phyloP scores from a whole-genome alignment of 2,888 invertebrate species.

The Automeris io region DNA sequence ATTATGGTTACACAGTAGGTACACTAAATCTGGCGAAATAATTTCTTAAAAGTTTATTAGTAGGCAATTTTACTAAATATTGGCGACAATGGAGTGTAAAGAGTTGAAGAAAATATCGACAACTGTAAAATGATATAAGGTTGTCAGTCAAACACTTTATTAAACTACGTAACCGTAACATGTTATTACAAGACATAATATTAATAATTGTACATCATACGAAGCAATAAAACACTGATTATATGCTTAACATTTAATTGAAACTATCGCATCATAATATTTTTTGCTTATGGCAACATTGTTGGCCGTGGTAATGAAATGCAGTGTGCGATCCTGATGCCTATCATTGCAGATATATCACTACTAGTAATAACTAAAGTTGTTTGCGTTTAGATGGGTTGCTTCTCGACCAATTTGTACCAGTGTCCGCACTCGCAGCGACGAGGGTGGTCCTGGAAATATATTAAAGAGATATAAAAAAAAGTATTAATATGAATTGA shows the following conservation, averaged over 20 bases:
- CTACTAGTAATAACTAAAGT: slow-evolving; percentile 56
- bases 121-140: no score
- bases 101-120: no score
- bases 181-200: slow-evolving; percentile 19
- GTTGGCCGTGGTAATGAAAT: slow-evolving; percentile 32
- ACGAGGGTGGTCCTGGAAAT: slow-evolving; percentile 85
- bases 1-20: no score
- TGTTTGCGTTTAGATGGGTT: slow-evolving; percentile 78
- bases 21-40: no score
- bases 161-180: slow-evolving; percentile 19
- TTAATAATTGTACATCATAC: neutral
- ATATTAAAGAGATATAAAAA: slow-evolving; percentile 12
- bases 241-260: slow-evolving; percentile 64
- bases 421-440: slow-evolving; percentile 98
- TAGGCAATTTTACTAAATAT: no score
- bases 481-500: no score
- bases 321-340: slow-evolving; percentile 43
- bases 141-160: slow-evolving; percentile 27
- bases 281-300: slow-evolving; percentile 38
- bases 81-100: no score
- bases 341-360: slow-evolving; percentile 46
- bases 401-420: slow-evolving; percentile 93
- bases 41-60: no score
- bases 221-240: slow-evolving; percentile 46
- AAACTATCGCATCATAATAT: slow-evolving; percentile 42